Conservation (phyloP, 2,888 invertebrate species). For the Leucoma salicis region DNA sequence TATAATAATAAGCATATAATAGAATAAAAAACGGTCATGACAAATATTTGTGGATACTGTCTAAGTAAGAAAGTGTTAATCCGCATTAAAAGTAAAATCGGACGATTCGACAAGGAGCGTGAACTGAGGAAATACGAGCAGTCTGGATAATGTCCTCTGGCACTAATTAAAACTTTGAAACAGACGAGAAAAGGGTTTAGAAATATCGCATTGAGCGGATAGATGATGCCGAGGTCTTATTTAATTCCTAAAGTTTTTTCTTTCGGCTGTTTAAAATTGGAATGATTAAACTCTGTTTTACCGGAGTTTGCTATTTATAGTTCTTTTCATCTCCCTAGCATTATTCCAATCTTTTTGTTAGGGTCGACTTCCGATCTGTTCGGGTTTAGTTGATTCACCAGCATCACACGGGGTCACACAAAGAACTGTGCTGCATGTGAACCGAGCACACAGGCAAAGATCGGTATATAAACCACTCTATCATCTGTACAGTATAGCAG, state of each 20-base stretch:
- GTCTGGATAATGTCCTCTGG: slow-evolving; percentile 76
- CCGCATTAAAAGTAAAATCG: slow-evolving; percentile 53
- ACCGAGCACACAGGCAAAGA: no score
- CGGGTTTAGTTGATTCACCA: no score
- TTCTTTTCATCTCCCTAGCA: no score
- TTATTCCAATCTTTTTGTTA: no score
- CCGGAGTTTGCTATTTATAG: no score
- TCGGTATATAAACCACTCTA: no score
- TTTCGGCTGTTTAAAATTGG: slow-evolving; percentile 48
- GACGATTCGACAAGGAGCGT: slow-evolving; percentile 57
- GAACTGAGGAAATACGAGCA: slow-evolving; percentile 59
- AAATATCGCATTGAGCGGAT: slow-evolving; percentile 73
- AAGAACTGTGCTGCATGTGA: no score
- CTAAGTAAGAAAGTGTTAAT: slow-evolving; percentile 43
- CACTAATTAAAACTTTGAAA: slow-evolving; percentile 80
- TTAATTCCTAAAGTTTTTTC: slow-evolving; percentile 69
- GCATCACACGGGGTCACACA: no score
- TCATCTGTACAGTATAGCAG: no score
- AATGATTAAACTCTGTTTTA: slow-evolving; percentile 36
- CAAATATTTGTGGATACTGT: neutral
- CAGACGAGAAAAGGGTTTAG: slow-evolving; percentile 72
- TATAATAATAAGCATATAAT: no score
- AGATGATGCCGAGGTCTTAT: slow-evolving; percentile 66
- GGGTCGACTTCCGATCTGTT: no score
- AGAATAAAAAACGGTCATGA: neutral